A percentile compares a stretch with the other conserved stretches of the same genome.
These are phyloP conservation scores for Aradophagus sp. DNA, from an alignment of 1,140 invertebrate species.

Conservation along the genomic window DNA sequence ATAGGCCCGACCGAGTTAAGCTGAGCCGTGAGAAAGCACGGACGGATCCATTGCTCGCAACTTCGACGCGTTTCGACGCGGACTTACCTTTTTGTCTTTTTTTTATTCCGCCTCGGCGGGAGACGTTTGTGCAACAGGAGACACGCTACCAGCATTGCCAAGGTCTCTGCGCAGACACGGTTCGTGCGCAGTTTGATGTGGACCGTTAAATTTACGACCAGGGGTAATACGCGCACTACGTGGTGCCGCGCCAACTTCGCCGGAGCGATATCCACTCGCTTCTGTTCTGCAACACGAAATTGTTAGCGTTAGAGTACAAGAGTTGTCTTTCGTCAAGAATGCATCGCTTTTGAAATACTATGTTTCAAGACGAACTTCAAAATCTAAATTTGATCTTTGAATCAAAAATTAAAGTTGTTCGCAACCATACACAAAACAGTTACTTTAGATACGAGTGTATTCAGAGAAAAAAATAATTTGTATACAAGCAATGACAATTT, in stretches of 20 bases:
- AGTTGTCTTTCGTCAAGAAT: too few species aligned
- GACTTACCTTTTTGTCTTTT: slow-evolving; percentile 34
- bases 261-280: too few species aligned
- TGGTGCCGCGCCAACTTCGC: background rate
- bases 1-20: slow-evolving; percentile 8
- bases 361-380: too few species aligned
- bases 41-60: slow-evolving; percentile 10
- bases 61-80: slow-evolving; percentile 34
- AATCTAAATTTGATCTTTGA: too few species aligned
- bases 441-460: too few species aligned
- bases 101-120: slow-evolving; percentile 32
- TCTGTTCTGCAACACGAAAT: too few species aligned
- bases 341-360: too few species aligned
- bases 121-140: slow-evolving; percentile 59
- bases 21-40: slow-evolving; percentile 28
- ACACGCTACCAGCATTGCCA: slow-evolving; percentile 58
- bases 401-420: too few species aligned
- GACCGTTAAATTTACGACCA: slow-evolving; percentile 57
- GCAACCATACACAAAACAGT: too few species aligned
- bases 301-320: too few species aligned
- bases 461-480: too few species aligned
- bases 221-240: slow-evolving; percentile 40
- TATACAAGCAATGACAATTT: too few species aligned
- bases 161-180: slow-evolving; percentile 45
- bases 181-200: slow-evolving; percentile 49